Percentiles rank a stretch among this genome's conserved stretches.
Conservation (phyloP, 2,113 vertebrate species). For the Anguilla rostrata region DNA sequence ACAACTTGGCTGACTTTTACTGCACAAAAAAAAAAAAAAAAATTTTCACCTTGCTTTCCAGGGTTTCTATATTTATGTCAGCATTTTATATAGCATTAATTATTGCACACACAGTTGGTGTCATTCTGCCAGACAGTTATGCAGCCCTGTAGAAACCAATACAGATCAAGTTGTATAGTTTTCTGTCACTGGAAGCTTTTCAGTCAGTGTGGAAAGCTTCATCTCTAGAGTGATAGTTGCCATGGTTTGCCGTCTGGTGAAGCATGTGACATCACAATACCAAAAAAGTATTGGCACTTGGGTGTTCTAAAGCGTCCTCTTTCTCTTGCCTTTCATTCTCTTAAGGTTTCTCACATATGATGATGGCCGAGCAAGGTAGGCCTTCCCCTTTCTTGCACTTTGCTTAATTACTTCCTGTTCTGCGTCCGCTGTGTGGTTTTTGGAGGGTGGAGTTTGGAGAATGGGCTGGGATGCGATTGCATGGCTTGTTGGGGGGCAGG, state of each 20-base stretch:
- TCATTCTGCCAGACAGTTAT: not conserved
- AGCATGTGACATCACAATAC: constrained; percentile 73
- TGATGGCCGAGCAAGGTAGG: constrained; percentile 98
- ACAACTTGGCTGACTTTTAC: no score
- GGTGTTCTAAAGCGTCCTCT: constrained; percentile 50
- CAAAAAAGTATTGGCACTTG: constrained; percentile 62
- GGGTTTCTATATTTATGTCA: no score
- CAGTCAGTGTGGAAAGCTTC: constrained; percentile 61
- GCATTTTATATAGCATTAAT: no score
- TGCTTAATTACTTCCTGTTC: constrained; percentile 26
- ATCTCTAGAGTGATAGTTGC: constrained; percentile 54
- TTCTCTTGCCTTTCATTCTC: constrained; percentile 32
- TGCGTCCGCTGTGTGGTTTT: constrained; percentile 26
- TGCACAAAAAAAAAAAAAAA: no score
- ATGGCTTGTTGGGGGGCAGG: not conserved
- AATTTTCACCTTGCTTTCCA: no score
- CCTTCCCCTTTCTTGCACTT: constrained; percentile 50
- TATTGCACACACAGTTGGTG: not conserved
- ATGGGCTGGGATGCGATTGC: not conserved
- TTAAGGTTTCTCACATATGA: constrained; percentile 92
- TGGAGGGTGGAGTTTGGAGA: not conserved
- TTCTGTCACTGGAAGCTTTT: constrained; percentile 60
- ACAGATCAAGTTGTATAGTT: not conserved
- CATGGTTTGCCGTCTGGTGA: constrained; percentile 68
- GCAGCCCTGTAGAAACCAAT: not conserved